A percentile compares a stretch with the other conserved stretches of the same genome.
Evolutionary conservation across 1,140 invertebrate genomes (phyloP).

Genomic region (Agraylea sexmaculata): DNA sequence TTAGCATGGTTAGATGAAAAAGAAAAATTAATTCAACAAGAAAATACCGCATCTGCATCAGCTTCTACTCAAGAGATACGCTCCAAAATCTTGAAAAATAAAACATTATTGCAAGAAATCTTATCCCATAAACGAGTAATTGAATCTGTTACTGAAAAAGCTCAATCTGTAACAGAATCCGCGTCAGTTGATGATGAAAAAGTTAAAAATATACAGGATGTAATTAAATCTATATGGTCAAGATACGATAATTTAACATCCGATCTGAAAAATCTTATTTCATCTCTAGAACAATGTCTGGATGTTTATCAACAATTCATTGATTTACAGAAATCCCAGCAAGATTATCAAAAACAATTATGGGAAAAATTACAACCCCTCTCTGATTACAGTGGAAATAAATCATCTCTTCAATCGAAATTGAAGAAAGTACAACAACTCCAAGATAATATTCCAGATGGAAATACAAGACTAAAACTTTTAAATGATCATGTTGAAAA

Average conservation of each 20-base stretch:
- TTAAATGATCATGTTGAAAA: conserved; percentile 56
- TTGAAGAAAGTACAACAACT: conserved; percentile 65
- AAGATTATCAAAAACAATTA: conserved; percentile 78
- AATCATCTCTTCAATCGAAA: conserved; percentile 58
- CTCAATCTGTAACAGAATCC: conserved; percentile 46
- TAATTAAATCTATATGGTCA: conserved; percentile 54
- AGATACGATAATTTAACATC: conserved; percentile 63
- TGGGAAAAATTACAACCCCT: conserved; percentile 70
- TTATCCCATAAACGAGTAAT: conserved; percentile 79
- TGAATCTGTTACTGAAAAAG: conserved; percentile 81
- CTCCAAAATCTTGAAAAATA: conserved; percentile 76
- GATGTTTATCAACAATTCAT: conserved; percentile 74
- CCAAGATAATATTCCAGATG: conserved; percentile 62
- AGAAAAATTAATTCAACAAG: conserved; percentile 69
- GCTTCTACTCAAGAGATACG: conserved; percentile 74
- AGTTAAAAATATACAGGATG: conserved; percentile 49
- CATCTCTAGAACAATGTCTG: conserved; percentile 58
- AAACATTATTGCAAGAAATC: conserved; percentile 81
- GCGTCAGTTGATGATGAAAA: conserved; percentile 49
- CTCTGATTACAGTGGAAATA: conserved; percentile 73
- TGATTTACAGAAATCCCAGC: conserved; percentile 71
- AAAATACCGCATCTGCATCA: conserved; percentile 45
- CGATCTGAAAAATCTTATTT: conserved; percentile 30
- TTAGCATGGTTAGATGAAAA: conserved; percentile 77
- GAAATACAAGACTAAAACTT: conserved; percentile 56